Evolutionary conservation across 2,888 invertebrate species (phyloP).

Genomic region (Ophion ellenae): DNA sequence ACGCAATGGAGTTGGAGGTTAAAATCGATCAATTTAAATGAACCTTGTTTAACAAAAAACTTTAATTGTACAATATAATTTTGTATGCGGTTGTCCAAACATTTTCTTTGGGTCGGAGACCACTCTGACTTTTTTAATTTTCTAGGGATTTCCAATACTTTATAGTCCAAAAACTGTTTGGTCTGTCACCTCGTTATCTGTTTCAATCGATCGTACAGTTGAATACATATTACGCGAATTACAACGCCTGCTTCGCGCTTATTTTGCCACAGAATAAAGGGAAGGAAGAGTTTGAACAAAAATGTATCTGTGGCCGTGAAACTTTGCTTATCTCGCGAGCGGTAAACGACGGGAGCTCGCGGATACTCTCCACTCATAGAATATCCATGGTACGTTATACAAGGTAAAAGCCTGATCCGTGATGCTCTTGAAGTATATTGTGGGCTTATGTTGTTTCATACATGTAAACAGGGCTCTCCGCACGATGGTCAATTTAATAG

Average conservation of each 20-base stretch:
- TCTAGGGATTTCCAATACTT: too few species aligned
- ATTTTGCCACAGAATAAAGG: background rate
- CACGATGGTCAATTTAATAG: slow-evolving; percentile 44
- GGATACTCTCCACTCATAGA: slow-evolving; percentile 31
- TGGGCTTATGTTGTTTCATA: slow-evolving; percentile 21
- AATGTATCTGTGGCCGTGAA: slow-evolving; percentile 49
- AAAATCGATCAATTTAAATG: too few species aligned
- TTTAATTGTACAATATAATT: too few species aligned
- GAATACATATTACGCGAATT: background rate
- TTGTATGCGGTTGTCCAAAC: too few species aligned
- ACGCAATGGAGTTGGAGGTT: too few species aligned
- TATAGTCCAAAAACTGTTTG: too few species aligned
- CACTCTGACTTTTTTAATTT: too few species aligned
- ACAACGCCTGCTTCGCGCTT: background rate
- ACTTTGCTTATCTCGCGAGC: slow-evolving; percentile 27
- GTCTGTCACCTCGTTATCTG: too few species aligned
- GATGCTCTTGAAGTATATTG: slow-evolving; percentile 9
- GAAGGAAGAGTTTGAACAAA: slow-evolving; percentile 12
- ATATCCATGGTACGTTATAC: slow-evolving; percentile 37
- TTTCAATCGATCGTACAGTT: too few species aligned
- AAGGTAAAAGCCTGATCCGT: slow-evolving; percentile 31
- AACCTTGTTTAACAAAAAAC: too few species aligned
- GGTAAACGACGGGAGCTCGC: slow-evolving; percentile 46
- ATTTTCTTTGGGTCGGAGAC: too few species aligned
- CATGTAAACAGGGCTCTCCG: slow-evolving; percentile 2